These are phyloP conservation scores for Poeciliopsis gracilis DNA, from an alignment of 2,797 vertebrate genomes.

Conservation along the genomic window DNA sequence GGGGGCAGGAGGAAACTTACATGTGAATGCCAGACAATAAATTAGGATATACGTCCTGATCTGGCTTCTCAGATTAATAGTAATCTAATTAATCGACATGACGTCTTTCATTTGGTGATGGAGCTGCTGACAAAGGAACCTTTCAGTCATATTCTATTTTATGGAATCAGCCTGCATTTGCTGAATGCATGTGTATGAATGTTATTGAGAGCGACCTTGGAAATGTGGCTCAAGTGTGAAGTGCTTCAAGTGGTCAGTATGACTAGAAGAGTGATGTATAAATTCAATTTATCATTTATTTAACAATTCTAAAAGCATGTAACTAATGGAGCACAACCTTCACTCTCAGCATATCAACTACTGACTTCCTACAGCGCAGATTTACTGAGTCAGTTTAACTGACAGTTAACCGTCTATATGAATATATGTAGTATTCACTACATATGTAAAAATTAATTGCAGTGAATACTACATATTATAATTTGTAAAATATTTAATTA, in stretches of 20 bases:
- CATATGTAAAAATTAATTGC: background rate
- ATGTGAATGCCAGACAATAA: too few relatives aligned
- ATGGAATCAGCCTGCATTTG: too few relatives aligned
- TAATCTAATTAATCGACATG: too few relatives aligned
- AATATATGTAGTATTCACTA: too few relatives aligned
- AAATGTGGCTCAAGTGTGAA: background rate
- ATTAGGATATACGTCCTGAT: too few relatives aligned
- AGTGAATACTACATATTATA: background rate
- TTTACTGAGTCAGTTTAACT: background rate
- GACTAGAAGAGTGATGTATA: background rate
- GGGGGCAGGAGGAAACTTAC: too few relatives aligned
- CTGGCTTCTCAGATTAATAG: too few relatives aligned
- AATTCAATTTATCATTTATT: background rate
- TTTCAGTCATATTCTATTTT: too few relatives aligned
- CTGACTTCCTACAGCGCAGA: background rate
- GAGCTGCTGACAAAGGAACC: too few relatives aligned
- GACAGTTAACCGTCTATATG: too few relatives aligned
- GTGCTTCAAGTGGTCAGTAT: background rate
- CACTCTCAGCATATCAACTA: background rate
- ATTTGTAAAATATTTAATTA: background rate
- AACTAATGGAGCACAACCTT: background rate
- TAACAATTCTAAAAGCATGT: background rate
- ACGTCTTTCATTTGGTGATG: too few relatives aligned
- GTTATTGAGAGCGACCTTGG: background rate
- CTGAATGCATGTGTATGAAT: background rate